These are phyloP conservation scores for Diploscapter pachys DNA, from an alignment of 1,140 invertebrate species.

Conservation along the genomic window DNA sequence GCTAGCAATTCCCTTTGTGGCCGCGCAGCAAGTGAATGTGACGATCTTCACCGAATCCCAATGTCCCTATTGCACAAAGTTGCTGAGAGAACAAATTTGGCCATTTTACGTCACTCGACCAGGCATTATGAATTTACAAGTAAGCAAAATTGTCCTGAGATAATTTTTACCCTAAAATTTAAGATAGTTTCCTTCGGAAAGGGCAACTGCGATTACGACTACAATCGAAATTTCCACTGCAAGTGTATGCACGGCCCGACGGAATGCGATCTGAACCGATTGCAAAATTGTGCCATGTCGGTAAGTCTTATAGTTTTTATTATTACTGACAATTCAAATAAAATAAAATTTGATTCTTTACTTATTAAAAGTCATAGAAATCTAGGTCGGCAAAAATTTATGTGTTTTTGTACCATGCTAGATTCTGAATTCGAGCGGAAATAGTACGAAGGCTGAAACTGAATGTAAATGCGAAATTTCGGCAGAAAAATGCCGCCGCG, in stretches of 20 bases:
- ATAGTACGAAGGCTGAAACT: too few relatives aligned
- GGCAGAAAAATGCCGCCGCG: too few relatives aligned
- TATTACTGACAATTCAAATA: background rate
- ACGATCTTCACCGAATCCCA: slow-evolving; percentile 40
- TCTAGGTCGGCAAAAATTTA: too few relatives aligned
- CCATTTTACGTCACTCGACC: slow-evolving; percentile 37
- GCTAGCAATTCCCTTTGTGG: background rate
- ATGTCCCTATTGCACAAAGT: slow-evolving; percentile 38
- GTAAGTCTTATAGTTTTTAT: slow-evolving; percentile 11
- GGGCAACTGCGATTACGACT: slow-evolving; percentile 37
- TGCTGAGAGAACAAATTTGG: slow-evolving; percentile 39
- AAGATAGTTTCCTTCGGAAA: slow-evolving; percentile 42
- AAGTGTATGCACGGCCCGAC: slow-evolving; percentile 40
- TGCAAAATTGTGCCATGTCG: slow-evolving; percentile 40
- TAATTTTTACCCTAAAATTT: background rate
- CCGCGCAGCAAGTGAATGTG: slow-evolving; percentile 34
- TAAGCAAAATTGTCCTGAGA: background rate
- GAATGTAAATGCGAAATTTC: too few relatives aligned
- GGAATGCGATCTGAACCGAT: slow-evolving; percentile 37
- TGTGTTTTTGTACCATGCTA: too few relatives aligned
- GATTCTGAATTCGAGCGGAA: too few relatives aligned
- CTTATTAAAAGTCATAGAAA: too few relatives aligned
- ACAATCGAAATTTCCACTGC: slow-evolving; percentile 39
- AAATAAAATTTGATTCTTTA: background rate
- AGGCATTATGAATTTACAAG: slow-evolving; percentile 41